Percentiles rank a stretch among this genome's conserved stretches.
phyloP scores from a whole-genome alignment of 2,888 invertebrate genomes.

The Tricholauxania praeusta region DNA sequence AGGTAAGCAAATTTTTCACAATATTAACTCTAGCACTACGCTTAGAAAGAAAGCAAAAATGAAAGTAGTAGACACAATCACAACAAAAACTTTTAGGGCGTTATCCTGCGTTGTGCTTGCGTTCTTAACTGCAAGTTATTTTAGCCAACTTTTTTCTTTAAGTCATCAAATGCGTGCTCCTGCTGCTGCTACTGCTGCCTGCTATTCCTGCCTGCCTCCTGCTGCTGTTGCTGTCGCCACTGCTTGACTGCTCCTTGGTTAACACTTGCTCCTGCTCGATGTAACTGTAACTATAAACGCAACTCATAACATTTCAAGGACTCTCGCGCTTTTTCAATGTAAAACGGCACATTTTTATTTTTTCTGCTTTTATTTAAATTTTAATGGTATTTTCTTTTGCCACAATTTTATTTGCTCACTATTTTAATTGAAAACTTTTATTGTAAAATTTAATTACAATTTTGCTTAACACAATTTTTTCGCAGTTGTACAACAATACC shows the following conservation, averaged over 20 bases:
- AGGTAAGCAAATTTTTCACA: too few species aligned
- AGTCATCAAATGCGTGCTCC: conserved; percentile 37
- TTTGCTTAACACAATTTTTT: not conserved
- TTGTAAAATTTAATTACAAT: not conserved
- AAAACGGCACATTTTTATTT: not conserved
- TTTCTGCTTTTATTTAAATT: not conserved
- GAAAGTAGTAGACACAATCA: too few species aligned
- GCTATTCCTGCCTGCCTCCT: conserved; percentile 6
- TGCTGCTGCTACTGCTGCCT: conserved; percentile 53
- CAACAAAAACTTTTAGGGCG: conserved; percentile 15
- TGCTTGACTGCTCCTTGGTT: not conserved
- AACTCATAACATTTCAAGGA: conserved; percentile 43
- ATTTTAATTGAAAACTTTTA: not conserved
- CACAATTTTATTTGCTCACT: not conserved
- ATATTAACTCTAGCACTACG: too few species aligned
- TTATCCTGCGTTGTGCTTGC: conserved; percentile 17
- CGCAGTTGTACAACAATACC: not conserved
- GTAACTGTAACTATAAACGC: conserved; percentile 19
- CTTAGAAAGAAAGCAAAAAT: too few species aligned
- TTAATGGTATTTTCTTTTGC: not conserved
- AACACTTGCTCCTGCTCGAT: not conserved
- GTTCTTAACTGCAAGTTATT: not conserved
- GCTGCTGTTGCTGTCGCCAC: not conserved
- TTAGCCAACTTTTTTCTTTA: conserved; percentile 1
- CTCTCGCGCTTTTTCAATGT: conserved; percentile 32